Base-by-base conservation (phyloP, 2,888 invertebrate genomes). In the Diachrysia chrysitis region DNA sequence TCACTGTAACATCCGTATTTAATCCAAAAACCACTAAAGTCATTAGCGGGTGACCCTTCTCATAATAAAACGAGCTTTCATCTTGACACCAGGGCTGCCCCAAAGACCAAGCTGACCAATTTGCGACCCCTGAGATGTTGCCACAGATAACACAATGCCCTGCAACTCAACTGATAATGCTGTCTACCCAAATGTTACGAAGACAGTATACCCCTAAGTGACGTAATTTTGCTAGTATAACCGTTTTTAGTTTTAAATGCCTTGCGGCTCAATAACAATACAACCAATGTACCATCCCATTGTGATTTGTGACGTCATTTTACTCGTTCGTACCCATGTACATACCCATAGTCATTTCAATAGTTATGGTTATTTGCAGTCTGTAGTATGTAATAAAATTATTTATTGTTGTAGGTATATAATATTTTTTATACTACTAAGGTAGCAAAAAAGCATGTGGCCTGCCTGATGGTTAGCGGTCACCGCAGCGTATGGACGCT, bases 21-120 rank as follows among this genome's bases (percentile, higher is more conserved):
- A 82, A 84, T 82, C 74, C 78, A 66, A 83, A 85, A 86, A 84
- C 84, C 83, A 87, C 87, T 88, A 89, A 89, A 89, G 87, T 92
- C 91, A 93, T 93, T 93, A 93, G 81, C 82, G 63, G 81, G 84
- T 86, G 88, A 93, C 94, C 93, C 93, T 91, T 82, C 85, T 94
- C 92, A 93, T 92, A 87, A 84, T 79, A 81, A 76, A 90, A 90
- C 87, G 89, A 87, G 90, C 88, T 91, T 92, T 90, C 90, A 91
- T 92, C 93, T 90, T 93, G 95, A 93, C 93, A 92, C 86, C 82
- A 80, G 87, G 85, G 82, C 61, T 72, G 69, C 81, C 87, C 88
- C 88, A 82, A 92, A 92, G 92, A 79, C 73, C 67, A 69, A 58
- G 63, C 77, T 83, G 77, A 70, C 77, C 76, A 79, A 77, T 73